Percentiles rank a stretch among this genome's conserved stretches.
These are phyloP conservation scores for Lycodopsis pacificus DNA, from an alignment of 2,797 vertebrate species.

Conservation along the genomic window DNA sequence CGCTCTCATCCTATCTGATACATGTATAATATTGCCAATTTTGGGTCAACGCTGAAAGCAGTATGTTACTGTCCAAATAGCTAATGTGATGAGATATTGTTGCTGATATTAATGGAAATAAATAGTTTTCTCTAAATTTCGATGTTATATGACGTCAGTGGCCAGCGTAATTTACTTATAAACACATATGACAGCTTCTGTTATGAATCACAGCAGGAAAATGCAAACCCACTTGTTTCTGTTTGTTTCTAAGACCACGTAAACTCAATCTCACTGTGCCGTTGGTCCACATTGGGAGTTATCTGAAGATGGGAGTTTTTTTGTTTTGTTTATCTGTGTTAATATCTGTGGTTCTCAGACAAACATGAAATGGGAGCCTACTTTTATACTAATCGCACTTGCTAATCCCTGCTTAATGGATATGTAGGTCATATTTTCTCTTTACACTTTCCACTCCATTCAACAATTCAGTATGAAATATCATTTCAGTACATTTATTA, in stretches of 20 bases:
- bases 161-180: neutral
- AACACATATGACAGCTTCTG: neutral
- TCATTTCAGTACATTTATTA: neutral
- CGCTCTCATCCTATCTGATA: neutral
- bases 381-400: slow-evolving; percentile 37
- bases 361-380: neutral
- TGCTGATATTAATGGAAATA: neutral
- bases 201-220: neutral
- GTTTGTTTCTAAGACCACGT: neutral
- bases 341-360: slow-evolving; percentile 9
- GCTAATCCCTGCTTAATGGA: slow-evolving; percentile 41
- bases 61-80: neutral
- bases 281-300: neutral
- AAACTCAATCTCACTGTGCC: neutral
- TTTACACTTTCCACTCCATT: slow-evolving; percentile 10
- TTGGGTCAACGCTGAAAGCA: too few species aligned
- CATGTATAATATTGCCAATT: neutral
- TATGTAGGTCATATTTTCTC: slow-evolving; percentile 50
- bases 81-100: neutral
- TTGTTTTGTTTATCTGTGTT: slow-evolving; percentile 5
- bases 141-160: neutral
- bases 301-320: neutral
- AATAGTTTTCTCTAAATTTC: neutral
- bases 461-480: slow-evolving; percentile 1
- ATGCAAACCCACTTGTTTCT: neutral